These are phyloP conservation scores for Danaus chrysippus DNA, from an alignment of 2,888 invertebrate genomes.

Conservation along the genomic window DNA sequence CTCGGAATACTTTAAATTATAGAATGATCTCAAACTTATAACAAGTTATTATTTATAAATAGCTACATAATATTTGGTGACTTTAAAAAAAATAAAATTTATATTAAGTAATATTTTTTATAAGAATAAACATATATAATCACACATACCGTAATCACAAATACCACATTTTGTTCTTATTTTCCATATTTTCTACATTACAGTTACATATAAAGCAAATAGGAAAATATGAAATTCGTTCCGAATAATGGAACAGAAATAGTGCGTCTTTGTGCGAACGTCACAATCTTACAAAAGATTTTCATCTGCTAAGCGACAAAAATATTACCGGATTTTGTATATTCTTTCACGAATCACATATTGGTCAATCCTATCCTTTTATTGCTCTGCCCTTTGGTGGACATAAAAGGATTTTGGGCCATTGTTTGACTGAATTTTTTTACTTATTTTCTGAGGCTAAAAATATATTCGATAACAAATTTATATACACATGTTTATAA, in stretches of 20 bases:
- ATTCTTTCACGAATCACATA: conserved; percentile 54
- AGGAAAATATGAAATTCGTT: conserved; percentile 6
- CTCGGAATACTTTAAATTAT: too few relatives aligned
- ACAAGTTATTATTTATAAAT: too few relatives aligned
- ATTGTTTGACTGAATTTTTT: conserved; percentile 50
- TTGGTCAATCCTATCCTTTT: conserved; percentile 53
- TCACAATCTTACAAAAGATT: conserved; percentile 30
- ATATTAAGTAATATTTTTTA: too few relatives aligned
- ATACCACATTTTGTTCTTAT: conserved; percentile 5
- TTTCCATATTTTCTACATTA: background rate
- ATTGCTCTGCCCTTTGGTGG: conserved; percentile 54
- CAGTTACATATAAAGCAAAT: conserved; percentile 15
- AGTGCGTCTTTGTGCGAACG: conserved; percentile 20
- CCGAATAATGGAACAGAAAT: conserved; percentile 14
- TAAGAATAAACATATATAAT: background rate
- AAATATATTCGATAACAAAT: background rate
- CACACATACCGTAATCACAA: background rate
- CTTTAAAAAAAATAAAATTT: too few relatives aligned
- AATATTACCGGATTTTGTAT: conserved; percentile 47
- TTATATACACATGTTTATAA: background rate
- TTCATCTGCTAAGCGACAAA: conserved; percentile 30
- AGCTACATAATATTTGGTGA: too few relatives aligned
- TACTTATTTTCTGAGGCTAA: background rate
- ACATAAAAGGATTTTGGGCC: conserved; percentile 49
- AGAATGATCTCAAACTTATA: too few relatives aligned